A percentile compares a stretch with the other conserved stretches of the same genome.
These are phyloP conservation scores for Recurvirostra avosetta DNA, from an alignment of 2,113 vertebrate species.

Conservation along the genomic window DNA sequence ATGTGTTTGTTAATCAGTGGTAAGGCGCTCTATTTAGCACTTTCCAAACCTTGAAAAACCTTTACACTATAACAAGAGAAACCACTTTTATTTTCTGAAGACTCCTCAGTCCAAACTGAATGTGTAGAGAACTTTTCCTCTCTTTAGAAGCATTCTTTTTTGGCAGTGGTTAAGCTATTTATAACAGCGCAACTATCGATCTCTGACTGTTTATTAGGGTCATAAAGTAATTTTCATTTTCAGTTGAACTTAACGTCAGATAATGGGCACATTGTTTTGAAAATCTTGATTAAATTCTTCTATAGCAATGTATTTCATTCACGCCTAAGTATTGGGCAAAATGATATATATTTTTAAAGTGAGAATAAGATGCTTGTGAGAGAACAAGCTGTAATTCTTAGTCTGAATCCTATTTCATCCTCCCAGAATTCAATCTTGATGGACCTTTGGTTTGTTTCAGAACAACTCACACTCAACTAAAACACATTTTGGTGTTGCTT, in stretches of 20 bases:
- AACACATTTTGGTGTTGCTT: not conserved
- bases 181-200: not conserved
- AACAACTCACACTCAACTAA: not conserved
- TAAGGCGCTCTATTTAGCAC: not conserved
- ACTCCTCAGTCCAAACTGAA: not conserved
- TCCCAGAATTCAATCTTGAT: not conserved
- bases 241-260: conserved; percentile 18
- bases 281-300: conserved; percentile 23
- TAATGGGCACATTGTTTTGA: conserved; percentile 17
- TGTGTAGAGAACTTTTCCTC: not conserved
- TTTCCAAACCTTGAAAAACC: not conserved
- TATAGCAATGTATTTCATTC: not conserved
- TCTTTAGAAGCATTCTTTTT: not conserved
- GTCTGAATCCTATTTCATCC: not conserved
- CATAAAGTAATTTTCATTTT: conserved; percentile 56
- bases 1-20: conserved; percentile 11
- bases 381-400: not conserved
- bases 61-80: not conserved
- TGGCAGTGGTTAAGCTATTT: not conserved
- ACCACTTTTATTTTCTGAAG: not conserved
- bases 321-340: not conserved
- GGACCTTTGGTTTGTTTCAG: conserved; percentile 19
- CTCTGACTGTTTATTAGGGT: conserved; percentile 10
- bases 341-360: not conserved
- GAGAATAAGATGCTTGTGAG: not conserved